phyloP scores from a whole-genome alignment of 2,113 vertebrate genomes.

The Potamarius usumacintae region DNA sequence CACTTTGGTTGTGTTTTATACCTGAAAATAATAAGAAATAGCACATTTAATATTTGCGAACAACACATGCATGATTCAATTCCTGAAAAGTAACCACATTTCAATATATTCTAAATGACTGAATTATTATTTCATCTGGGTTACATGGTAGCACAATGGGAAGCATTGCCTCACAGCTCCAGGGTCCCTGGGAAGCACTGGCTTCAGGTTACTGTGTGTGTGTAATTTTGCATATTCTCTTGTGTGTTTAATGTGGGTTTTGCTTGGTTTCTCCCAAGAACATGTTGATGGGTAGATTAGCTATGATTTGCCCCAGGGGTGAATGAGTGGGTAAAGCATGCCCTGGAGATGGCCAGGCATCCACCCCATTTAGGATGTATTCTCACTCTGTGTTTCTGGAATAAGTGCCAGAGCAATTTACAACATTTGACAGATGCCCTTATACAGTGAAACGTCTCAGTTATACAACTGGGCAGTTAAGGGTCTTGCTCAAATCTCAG shows the following conservation, averaged over 20 bases:
- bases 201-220: neutral
- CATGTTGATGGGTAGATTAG: neutral
- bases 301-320: neutral
- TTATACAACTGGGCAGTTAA: neutral
- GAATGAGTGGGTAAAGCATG: neutral
- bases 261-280: neutral
- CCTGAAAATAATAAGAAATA: neutral
- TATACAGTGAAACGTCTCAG: neutral
- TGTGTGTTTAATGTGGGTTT: neutral
- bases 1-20: neutral
- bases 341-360: neutral
- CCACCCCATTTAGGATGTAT: neutral
- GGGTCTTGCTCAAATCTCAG: neutral
- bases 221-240: neutral
- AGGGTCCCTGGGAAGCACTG: neutral
- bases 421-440: neutral
- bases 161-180: neutral
- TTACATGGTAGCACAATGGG: neutral
- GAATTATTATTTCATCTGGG: neutral
- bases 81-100: neutral
- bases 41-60: neutral
- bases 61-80: neutral
- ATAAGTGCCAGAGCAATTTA: neutral
- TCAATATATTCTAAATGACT: conserved; percentile 3
- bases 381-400: neutral